A percentile compares a stretch with the other conserved stretches of the same genome.
Evolutionary conservation across 2,888 invertebrate genomes (phyloP).

Genomic region (Spicauda simplicius): DNA sequence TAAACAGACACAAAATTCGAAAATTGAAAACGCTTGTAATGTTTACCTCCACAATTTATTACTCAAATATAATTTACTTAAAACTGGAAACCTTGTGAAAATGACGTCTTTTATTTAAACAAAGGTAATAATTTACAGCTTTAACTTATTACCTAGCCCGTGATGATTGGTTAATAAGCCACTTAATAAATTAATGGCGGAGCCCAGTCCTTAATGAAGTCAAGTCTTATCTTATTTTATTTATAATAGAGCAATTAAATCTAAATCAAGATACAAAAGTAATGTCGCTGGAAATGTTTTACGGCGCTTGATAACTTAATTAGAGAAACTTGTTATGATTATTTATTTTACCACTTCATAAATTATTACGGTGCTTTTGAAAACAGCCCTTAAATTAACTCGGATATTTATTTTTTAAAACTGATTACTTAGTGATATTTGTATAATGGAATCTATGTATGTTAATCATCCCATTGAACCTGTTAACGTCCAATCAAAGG

Average conservation of each 20-base stretch:
- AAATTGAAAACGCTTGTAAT: not conserved
- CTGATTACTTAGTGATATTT: too few relatives aligned
- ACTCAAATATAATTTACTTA: not conserved
- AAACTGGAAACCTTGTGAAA: not conserved
- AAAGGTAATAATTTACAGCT: not conserved
- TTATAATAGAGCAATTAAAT: slow-evolving; percentile 3
- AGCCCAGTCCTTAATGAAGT: not conserved
- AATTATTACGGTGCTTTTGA: not conserved
- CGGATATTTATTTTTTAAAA: not conserved
- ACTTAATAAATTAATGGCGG: not conserved
- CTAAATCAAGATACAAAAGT: not conserved
- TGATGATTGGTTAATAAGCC: not conserved
- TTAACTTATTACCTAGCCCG: not conserved
- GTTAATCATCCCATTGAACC: too few relatives aligned
- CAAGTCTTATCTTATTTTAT: not conserved
- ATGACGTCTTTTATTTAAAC: not conserved
- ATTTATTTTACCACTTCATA: not conserved
- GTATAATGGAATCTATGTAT: too few relatives aligned
- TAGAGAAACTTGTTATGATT: not conserved
- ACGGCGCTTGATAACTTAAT: slow-evolving; percentile 1
- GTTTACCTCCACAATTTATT: not conserved
- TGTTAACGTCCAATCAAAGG: too few relatives aligned
- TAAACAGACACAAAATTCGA: too few relatives aligned
- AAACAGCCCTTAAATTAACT: not conserved
- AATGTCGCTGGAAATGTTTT: not conserved